A percentile compares a stretch with the other conserved stretches of the same genome.
These are phyloP conservation scores for Urocyon cinereoargenteus DNA, from an alignment of 2,797 vertebrate genomes.

Conservation along the genomic window DNA sequence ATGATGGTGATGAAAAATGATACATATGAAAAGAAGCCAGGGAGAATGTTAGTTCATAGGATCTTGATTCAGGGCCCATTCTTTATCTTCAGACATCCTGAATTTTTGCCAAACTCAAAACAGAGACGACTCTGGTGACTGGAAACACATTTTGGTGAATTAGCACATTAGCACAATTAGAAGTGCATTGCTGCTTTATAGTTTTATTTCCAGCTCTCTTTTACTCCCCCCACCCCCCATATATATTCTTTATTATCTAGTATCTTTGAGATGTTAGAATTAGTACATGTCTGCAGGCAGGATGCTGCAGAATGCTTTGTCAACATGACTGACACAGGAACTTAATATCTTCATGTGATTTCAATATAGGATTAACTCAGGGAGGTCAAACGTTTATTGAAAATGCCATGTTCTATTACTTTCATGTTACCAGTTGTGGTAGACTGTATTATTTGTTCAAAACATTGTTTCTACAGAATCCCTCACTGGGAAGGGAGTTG, in stretches of 20 bases:
- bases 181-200: not conserved
- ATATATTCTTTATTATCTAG: not conserved
- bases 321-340: not conserved
- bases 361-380: not conserved
- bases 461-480: not conserved
- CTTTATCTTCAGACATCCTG: not conserved
- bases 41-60: not conserved
- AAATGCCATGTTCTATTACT: not conserved
- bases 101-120: not conserved
- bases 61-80: not conserved
- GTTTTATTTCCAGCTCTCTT: not conserved
- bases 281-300: not conserved
- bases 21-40: not conserved
- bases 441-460: not conserved
- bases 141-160: not conserved
- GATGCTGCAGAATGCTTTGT: not conserved
- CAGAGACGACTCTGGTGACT: not conserved
- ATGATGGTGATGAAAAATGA: not conserved
- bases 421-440: not conserved
- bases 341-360: not conserved
- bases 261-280: not conserved
- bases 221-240: too few species aligned
- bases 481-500: not conserved
- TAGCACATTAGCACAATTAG: too few species aligned
- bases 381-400: not conserved